Evolutionary conservation across 2,888 invertebrate genomes (phyloP).

Genomic region (Aspidapion aeneum): DNA sequence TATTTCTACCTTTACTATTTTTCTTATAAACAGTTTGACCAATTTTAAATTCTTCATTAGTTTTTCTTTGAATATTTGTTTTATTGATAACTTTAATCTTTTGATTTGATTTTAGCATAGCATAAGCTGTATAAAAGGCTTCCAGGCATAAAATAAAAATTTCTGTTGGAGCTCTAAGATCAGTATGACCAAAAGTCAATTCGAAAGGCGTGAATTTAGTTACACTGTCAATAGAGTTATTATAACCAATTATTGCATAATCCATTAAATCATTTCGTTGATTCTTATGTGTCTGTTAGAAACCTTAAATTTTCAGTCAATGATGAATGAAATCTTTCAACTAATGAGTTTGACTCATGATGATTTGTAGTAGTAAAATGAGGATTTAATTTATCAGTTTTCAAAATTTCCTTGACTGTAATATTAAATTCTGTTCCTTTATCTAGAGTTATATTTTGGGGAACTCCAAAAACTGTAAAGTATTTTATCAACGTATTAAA

Average conservation of each 20-base stretch:
- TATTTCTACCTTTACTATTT: conserved; percentile 1
- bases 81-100: conserved; percentile 9
- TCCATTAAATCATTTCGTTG: conserved; percentile 1
- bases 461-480: not conserved
- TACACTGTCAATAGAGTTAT: conserved; percentile 1
- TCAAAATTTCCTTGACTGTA: conserved; percentile 1
- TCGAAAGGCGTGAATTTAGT: conserved; percentile 1
- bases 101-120: conserved; percentile 14
- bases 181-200: conserved; percentile 3
- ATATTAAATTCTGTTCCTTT: conserved; percentile 5
- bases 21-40: conserved; percentile 7
- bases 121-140: conserved; percentile 17
- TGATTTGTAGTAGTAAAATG: conserved; percentile 6
- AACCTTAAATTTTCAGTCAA: conserved; percentile 5
- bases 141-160: conserved; percentile 12
- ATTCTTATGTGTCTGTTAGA: conserved; percentile 1
- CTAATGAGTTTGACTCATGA: conserved; percentile 5
- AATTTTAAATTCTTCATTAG: conserved; percentile 6
- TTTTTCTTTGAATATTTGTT: conserved; percentile 2
- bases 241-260: conserved; percentile 3
- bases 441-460: not conserved
- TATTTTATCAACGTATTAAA: conserved; percentile 5
- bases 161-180: conserved; percentile 13
- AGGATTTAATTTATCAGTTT: conserved; percentile 1
- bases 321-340: conserved; percentile 11